Conservation (phyloP, 1,140 invertebrate genomes). For the Aphaenogaster ashmeadi region DNA sequence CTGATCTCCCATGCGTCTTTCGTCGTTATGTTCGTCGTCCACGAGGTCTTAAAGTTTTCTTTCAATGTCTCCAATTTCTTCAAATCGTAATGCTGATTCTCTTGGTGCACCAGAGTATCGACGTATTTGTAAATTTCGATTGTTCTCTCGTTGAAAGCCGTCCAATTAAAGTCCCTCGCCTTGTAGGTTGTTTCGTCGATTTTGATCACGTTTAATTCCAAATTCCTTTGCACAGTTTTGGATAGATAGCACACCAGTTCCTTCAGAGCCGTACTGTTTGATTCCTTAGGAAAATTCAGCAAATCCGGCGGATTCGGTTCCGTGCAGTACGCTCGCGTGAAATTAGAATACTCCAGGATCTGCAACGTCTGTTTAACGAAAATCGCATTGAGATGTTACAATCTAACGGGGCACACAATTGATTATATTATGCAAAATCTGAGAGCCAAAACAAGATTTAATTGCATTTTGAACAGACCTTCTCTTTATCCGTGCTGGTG, state of each 20-base stretch:
- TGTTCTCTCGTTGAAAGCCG: constrained; percentile 79
- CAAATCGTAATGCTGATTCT: constrained; percentile 63
- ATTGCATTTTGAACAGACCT: constrained; percentile 70
- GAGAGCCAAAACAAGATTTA: not conserved
- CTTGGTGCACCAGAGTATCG: constrained; percentile 76
- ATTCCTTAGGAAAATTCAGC: constrained; percentile 79
- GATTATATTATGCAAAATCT: not conserved
- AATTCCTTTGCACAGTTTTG: constrained; percentile 73
- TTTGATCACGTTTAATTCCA: constrained; percentile 78
- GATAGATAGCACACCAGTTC: constrained; percentile 80
- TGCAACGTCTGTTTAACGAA: constrained; percentile 75
- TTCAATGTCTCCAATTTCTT: constrained; percentile 69
- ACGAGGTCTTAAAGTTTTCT: constrained; percentile 73
- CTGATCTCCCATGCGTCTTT: constrained; percentile 80
- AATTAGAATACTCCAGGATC: constrained; percentile 82
- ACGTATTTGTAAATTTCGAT: constrained; percentile 82
- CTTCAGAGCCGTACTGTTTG: constrained; percentile 81
- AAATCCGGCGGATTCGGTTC: constrained; percentile 70
- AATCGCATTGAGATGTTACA: constrained; percentile 16
- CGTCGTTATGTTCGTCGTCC: constrained; percentile 72
- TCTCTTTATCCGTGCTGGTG: constrained; percentile 78
- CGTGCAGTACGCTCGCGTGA: constrained; percentile 79
- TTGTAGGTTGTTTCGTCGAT: constrained; percentile 19
- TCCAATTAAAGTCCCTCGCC: constrained; percentile 80
- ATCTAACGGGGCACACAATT: not conserved